Conservation (phyloP, 2,888 invertebrate genomes). For the Andricus quercusramuli region DNA sequence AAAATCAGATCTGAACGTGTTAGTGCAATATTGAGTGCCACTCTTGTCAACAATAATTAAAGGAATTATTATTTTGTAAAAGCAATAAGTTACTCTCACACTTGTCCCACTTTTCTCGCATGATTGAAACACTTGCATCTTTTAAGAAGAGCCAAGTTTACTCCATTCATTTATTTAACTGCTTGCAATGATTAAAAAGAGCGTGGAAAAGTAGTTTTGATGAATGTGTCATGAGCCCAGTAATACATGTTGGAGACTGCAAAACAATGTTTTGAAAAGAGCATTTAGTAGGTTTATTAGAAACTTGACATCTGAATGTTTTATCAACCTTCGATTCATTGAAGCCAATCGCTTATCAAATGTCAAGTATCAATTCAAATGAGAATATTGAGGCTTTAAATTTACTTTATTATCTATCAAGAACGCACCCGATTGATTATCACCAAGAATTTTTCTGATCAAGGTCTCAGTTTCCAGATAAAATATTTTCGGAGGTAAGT, state of each 20-base stretch:
- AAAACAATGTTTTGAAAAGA: neutral
- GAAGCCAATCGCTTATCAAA: slow-evolving; percentile 8
- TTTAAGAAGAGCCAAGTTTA: neutral
- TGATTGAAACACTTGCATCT: neutral
- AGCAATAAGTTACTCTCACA: neutral
- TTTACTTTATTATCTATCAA: neutral
- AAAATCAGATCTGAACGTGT: neutral
- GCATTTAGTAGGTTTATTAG: neutral
- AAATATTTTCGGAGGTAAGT: neutral
- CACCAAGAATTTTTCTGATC: neutral
- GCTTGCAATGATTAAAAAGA: neutral
- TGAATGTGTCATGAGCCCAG: neutral
- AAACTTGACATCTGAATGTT: neutral
- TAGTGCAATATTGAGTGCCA: neutral
- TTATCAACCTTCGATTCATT: slow-evolving; percentile 5
- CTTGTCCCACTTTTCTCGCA: neutral
- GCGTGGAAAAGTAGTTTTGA: neutral
- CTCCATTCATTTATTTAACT: neutral
- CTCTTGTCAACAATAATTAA: neutral
- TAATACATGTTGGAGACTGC: neutral
- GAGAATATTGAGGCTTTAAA: neutral
- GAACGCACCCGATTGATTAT: neutral
- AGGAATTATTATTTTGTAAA: neutral
- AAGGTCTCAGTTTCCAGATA: neutral
- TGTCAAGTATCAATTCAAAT: slow-evolving; percentile 19